Evolutionary conservation across 2,113 vertebrate genomes (phyloP), one percentile per base, ranked within the genome.

Genomic region (Baryphthengus martii): DNA sequence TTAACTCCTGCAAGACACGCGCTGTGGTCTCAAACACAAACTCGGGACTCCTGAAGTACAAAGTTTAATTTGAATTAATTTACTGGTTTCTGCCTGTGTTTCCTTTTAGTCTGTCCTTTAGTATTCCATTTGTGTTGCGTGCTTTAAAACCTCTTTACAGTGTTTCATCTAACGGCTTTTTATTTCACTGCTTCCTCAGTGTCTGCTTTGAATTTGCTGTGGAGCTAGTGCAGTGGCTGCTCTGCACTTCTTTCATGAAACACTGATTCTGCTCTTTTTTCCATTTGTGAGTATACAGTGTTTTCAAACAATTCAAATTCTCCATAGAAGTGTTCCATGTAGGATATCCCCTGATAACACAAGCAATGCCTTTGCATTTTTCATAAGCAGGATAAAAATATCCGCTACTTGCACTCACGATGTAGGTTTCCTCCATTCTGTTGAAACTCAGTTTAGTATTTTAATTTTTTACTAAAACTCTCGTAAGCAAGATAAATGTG

Each of bases 401-500:
- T 85, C 85, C 9, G 1, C 75, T 90, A 40, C 81, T 96, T 63
- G 88, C 9, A 31, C 77, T 62, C 5, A 31, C 3, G 2, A 28
- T 71, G 87, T 92, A 89, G 49, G 73, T 76, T 90, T 93, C 62
- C 76, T 88, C 88, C 37, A 39, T 81, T 96, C 88, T 85, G 68
- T 85, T 12, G 68, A 94, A 97, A 95, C 70, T 92, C 42, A 13
- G 62, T 96, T 98, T 95, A 91, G 72, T 94, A 56, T 97, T 97
- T 96, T 96, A 85, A 91, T 96, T 98, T 98, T 97, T 98, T 96
- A 97, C 97, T 97, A 97, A 96, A 97, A 87, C 72, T 96, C 88
- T 94, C 93, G 88, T 89, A 96, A 97, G 95, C 87, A 84, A 95
- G 94, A 96, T 93, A 94, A 97, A 96, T n/a, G 70, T 55, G 86